Evolutionary conservation across 2,113 vertebrate genomes (phyloP).

Genomic region (Rhabdomys dilectus): DNA sequence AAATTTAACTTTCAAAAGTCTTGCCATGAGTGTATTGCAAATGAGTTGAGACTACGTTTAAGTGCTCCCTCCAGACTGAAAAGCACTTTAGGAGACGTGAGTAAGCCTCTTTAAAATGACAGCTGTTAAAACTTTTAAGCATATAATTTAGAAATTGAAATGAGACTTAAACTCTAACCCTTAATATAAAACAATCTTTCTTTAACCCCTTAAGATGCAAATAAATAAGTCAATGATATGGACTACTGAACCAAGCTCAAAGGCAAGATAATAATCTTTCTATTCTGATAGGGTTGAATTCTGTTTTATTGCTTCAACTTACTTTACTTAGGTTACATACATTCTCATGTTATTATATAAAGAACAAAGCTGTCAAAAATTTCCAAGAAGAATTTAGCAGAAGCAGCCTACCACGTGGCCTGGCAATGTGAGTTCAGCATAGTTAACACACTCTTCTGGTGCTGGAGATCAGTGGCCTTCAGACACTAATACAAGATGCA

Average conservation of each 20-base stretch:
- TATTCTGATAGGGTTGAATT: conserved; percentile 6
- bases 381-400: conserved; percentile 27
- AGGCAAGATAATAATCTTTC: conserved; percentile 33
- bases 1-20: conserved; percentile 80
- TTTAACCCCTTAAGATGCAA: conserved; percentile 25
- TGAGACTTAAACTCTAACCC: conserved; percentile 75
- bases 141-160: conserved; percentile 80
- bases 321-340: conserved; percentile 46
- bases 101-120: conserved; percentile 79
- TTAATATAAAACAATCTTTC: conserved; percentile 75
- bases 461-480: neutral
- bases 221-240: conserved; percentile 55
- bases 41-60: conserved; percentile 85
- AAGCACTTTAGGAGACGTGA: conserved; percentile 85
- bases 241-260: conserved; percentile 59
- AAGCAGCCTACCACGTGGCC: neutral
- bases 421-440: neutral
- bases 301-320: conserved; percentile 14
- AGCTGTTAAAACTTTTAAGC: conserved; percentile 80
- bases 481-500: neutral
- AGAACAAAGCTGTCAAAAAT: conserved; percentile 38
- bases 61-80: conserved; percentile 84
- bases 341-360: neutral
- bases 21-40: conserved; percentile 75
- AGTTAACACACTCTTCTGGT: neutral